Percentiles rank a stretch among this genome's conserved stretches.
phyloP scores from a whole-genome alignment of 2,113 vertebrate species.

The Dascyllus trimaculatus region DNA sequence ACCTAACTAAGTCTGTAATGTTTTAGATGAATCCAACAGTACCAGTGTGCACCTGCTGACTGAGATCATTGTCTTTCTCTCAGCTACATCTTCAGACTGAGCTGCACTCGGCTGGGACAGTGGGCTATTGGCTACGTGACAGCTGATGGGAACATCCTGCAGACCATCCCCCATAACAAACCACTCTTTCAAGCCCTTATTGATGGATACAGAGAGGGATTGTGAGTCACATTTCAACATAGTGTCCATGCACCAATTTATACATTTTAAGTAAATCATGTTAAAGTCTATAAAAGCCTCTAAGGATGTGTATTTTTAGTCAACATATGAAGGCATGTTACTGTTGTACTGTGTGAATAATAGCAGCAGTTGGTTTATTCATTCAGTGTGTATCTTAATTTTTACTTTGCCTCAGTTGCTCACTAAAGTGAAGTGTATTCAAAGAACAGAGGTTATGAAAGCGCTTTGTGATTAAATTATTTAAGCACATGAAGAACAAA shows the following conservation, averaged over 20 bases:
- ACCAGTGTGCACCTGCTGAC: too few relatives aligned
- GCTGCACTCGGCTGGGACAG: constrained; percentile 97
- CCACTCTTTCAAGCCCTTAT: constrained; percentile 99
- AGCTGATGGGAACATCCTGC: constrained; percentile 97
- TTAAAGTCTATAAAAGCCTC: background rate
- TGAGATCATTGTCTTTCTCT: background rate
- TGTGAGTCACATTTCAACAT: constrained; percentile 87
- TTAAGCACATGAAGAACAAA: too few relatives aligned
- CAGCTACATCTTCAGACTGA: constrained; percentile 98
- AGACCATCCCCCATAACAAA: constrained; percentile 99
- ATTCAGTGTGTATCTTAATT: too few relatives aligned
- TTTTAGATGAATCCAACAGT: too few relatives aligned
- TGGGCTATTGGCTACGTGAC: constrained; percentile 99
- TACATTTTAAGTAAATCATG: background rate
- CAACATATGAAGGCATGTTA: background rate
- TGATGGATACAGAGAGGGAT: constrained; percentile 99
- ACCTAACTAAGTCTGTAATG: too few relatives aligned
- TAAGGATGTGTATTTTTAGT: too few relatives aligned
- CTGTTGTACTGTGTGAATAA: too few relatives aligned
- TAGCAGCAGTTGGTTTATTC: too few relatives aligned
- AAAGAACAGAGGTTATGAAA: too few relatives aligned
- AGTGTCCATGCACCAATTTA: background rate
- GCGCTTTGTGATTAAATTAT: too few relatives aligned
- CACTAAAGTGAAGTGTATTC: too few relatives aligned
- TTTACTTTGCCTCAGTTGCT: too few relatives aligned